phyloP scores from a whole-genome alignment of 2,113 vertebrate genomes.

The Scomber japonicus region DNA sequence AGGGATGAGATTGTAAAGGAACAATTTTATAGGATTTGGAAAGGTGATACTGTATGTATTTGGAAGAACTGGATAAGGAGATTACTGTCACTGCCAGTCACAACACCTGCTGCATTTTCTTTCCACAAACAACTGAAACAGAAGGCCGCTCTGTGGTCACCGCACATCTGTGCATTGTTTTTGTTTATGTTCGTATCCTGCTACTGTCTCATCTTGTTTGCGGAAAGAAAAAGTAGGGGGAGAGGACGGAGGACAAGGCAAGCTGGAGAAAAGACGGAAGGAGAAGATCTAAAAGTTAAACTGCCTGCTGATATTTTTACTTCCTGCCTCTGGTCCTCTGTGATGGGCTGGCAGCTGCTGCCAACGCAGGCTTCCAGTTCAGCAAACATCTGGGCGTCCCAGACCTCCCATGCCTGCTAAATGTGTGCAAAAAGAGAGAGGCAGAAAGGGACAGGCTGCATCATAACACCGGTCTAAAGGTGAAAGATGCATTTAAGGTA shows the following conservation, averaged over 20 bases:
- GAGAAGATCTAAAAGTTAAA: slow-evolving; percentile 56
- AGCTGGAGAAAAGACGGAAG: slow-evolving; percentile 2
- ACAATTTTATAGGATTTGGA: slow-evolving; percentile 14
- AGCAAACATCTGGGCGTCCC: slow-evolving; percentile 80
- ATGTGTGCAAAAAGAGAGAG: slow-evolving; percentile 36
- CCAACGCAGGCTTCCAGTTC: slow-evolving; percentile 75
- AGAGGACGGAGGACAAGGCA: slow-evolving; percentile 12
- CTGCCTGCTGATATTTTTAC: slow-evolving; percentile 48
- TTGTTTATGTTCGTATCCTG: slow-evolving; percentile 25
- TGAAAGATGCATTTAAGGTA: slow-evolving; percentile 1
- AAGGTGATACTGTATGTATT: neutral
- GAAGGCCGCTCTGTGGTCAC: slow-evolving; percentile 33
- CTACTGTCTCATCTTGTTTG: neutral
- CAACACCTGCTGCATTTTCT: neutral
- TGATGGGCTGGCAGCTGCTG: slow-evolving; percentile 67
- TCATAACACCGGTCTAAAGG: slow-evolving; percentile 47
- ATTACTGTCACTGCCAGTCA: slow-evolving; percentile 15
- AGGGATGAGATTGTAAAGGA: neutral
- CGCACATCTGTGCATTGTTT: slow-evolving; percentile 54
- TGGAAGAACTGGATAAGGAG: slow-evolving; percentile 31
- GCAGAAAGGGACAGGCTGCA: slow-evolving; percentile 31
- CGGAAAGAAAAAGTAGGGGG: neutral
- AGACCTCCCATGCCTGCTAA: slow-evolving; percentile 51
- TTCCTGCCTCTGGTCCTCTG: slow-evolving; percentile 51
- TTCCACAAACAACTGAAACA: slow-evolving; percentile 7